Conservation (phyloP, 2,113 vertebrate species). For the Pholis gunnellus region DNA sequence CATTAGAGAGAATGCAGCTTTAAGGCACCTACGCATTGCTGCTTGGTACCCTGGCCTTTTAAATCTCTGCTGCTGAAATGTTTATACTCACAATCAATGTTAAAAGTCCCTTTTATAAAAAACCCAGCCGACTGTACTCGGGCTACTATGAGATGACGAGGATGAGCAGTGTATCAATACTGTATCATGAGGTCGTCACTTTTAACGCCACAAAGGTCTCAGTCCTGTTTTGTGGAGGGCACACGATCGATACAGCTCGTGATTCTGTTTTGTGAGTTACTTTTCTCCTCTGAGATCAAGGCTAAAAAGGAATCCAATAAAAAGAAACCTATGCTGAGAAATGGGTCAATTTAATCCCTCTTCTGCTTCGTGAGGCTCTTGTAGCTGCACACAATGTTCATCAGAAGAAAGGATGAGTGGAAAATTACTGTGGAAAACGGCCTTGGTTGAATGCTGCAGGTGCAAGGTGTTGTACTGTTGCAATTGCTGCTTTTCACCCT, state of each 20-base stretch:
- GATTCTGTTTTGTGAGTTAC: slow-evolving; percentile 52
- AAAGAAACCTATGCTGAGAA: slow-evolving; percentile 43
- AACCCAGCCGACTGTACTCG: not conserved
- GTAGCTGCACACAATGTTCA: slow-evolving; percentile 19
- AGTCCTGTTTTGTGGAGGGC: slow-evolving; percentile 3
- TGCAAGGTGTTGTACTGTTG: slow-evolving; percentile 8
- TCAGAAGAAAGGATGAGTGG: slow-evolving; percentile 36
- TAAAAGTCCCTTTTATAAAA: not conserved
- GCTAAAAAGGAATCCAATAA: slow-evolving; percentile 55
- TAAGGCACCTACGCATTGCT: no score
- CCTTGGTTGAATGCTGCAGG: slow-evolving; percentile 28
- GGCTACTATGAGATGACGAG: slow-evolving; percentile 2
- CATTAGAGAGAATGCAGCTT: no score
- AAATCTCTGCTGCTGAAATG: slow-evolving; percentile 28
- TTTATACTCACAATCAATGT: slow-evolving; percentile 14
- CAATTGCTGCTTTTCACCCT: slow-evolving; percentile 10
- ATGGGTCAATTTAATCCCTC: slow-evolving; percentile 49
- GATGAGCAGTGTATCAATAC: slow-evolving; percentile 37
- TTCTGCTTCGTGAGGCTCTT: slow-evolving; percentile 21
- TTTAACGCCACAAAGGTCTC: slow-evolving; percentile 15
- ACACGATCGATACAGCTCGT: slow-evolving; percentile 37
- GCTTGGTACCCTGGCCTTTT: not conserved
- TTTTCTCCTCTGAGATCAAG: slow-evolving; percentile 16
- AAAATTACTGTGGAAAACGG: slow-evolving; percentile 35
- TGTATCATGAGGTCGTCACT: slow-evolving; percentile 16